Base-by-base conservation (phyloP, 2,888 invertebrate species). In the Galerucella calmariensis region DNA sequence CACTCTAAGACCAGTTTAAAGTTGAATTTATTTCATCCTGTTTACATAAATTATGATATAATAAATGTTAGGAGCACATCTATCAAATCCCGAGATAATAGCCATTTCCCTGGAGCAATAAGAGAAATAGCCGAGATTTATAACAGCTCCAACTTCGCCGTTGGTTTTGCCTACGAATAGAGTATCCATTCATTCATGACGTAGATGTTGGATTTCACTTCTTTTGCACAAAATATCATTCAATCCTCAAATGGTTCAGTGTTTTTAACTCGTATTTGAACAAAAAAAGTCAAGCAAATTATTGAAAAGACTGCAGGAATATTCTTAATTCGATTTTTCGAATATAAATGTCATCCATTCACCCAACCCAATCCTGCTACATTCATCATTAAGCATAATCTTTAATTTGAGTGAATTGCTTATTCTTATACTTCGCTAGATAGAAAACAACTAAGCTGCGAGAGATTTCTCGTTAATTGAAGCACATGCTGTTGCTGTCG, bases 401-500 rank as follows among this genome's bases (percentile, higher is more conserved):
- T 20, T 20, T 20, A 20, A 20, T 20, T 20, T 20, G 1, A 20
- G 20, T 20, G 20, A 20, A 20, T 20, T 20, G 65, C 53, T 70
- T 16, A 65, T 71, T 56, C 58, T 51, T 20, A 48, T 59, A 24
- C 27, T 44, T 27, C 20, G 69, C 48, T n/a, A 46, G 65, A 35
- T 4, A n/a, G 24, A 66, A 5, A 51, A 20, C 20, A 51, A 51
- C 65, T 58, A 35, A 56, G 65, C 41, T n/a, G n/a, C n/a, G n/a
- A n/a, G 48, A 35, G 56, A 41, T 71, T 65, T 66, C 71, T 71
- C 71, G 65, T 71, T 71, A 71, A 66, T 56, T 71, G 11, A 27
- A 66, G 46, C 71, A 71, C 66, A 65, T 46, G 48, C 61, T 61
- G 69, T 48, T 51, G 62, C 61, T 69, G 48, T 58, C 71, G 51